phyloP scores from a whole-genome alignment of 2,113 vertebrate genomes.

The Dipodomys spectabilis region DNA sequence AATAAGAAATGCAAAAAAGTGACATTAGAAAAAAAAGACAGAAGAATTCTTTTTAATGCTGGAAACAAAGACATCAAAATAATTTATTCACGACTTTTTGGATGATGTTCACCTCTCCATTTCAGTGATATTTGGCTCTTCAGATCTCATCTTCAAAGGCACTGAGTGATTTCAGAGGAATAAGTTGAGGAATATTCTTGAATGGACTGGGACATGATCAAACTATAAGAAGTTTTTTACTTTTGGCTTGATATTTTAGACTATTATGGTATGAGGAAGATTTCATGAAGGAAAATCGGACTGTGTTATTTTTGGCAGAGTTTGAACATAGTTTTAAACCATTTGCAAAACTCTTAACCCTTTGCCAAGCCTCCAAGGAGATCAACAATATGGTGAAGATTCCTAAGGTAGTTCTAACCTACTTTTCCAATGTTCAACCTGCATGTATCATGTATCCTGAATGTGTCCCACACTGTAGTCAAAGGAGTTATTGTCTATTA shows the following conservation, averaged over 20 bases:
- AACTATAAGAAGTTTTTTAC: conserved; percentile 64
- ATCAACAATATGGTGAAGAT: not conserved
- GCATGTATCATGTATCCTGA: not conserved
- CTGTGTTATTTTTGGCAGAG: conserved; percentile 59
- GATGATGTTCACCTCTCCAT: conserved; percentile 21
- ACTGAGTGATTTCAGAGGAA: not conserved
- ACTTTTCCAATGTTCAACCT: not conserved
- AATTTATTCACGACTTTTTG: not conserved
- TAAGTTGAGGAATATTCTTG: conserved; percentile 16
- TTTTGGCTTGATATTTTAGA: conserved; percentile 55
- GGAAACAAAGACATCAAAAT: conserved; percentile 39
- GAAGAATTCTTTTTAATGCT: not conserved
- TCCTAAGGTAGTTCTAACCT: not conserved
- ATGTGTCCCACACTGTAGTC: not conserved
- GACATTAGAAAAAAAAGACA: not conserved
- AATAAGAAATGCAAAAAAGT: not conserved
- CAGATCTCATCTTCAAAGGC: conserved; percentile 27
- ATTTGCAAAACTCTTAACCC: not conserved
- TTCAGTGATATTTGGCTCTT: not conserved
- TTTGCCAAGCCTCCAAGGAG: not conserved
- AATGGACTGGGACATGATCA: conserved; percentile 36
- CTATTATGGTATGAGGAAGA: conserved; percentile 56
- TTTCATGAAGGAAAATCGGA: conserved; percentile 47
- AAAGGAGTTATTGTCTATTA: not conserved
- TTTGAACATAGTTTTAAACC: not conserved